phyloP scores from a whole-genome alignment of 2,888 invertebrate genomes.

The Lepidochrysops patricia region DNA sequence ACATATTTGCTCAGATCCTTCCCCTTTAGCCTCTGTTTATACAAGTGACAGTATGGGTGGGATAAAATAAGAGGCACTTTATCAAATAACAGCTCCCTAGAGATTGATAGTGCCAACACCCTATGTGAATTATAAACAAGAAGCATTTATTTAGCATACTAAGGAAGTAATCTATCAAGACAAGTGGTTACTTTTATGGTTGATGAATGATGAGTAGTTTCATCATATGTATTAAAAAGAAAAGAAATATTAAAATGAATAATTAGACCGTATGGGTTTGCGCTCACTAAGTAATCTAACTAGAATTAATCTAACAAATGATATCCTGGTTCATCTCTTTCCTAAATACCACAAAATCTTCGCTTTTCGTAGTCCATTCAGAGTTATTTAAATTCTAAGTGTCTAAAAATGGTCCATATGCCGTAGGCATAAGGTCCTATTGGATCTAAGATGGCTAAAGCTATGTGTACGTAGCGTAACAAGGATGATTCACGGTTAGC shows the following conservation, averaged over 20 bases:
- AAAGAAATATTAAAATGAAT: not conserved
- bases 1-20: not conserved
- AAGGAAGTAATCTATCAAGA: not conserved
- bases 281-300: too few relatives aligned
- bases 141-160: not conserved
- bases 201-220: slow-evolving; percentile 13
- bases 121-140: not conserved
- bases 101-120: not conserved
- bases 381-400: not conserved
- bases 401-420: not conserved
- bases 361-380: not conserved
- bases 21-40: not conserved
- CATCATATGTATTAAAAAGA: not conserved
- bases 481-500: not conserved
- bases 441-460: not conserved
- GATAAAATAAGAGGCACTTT: not conserved
- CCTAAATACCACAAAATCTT: not conserved
- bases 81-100: not conserved
- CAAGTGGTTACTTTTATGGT: slow-evolving; percentile 31
- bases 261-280: too few relatives aligned
- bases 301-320: not conserved
- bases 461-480: too few relatives aligned
- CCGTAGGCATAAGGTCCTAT: not conserved
- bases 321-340: not conserved
- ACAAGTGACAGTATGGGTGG: not conserved